Conservation (phyloP, 1,140 invertebrate species). For the Chironomus tepperi region DNA sequence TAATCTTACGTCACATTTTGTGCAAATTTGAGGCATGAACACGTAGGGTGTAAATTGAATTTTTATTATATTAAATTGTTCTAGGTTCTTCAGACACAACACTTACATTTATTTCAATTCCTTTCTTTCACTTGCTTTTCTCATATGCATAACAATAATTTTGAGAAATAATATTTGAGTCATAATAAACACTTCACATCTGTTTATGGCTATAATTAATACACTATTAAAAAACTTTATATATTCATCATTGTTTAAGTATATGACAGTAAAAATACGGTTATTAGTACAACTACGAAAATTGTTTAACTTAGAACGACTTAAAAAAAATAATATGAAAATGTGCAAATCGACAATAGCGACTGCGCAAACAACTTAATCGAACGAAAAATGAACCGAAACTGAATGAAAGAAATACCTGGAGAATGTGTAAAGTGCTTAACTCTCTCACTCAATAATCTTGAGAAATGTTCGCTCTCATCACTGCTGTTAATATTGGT, state of each 20-base stretch:
- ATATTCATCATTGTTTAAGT: too few species aligned
- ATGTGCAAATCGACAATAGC: background rate
- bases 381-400: slow-evolving; percentile 4
- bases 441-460: background rate
- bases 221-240: background rate
- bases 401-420: slow-evolving; percentile 9
- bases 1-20: background rate
- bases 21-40: background rate
- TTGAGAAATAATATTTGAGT: too few species aligned
- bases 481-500: too few species aligned
- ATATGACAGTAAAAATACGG: too few species aligned
- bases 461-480: background rate
- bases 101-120: background rate
- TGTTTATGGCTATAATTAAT: background rate
- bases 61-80: background rate
- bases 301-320: background rate
- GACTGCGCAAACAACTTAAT: slow-evolving; percentile 10
- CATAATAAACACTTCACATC: too few species aligned
- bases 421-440: background rate
- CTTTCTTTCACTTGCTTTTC: background rate
- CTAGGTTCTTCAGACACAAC: background rate
- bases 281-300: too few species aligned
- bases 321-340: background rate
- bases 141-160: background rate
- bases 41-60: slow-evolving; percentile 2